Evolutionary conservation across 2,113 vertebrate genomes (phyloP).

Genomic region (Thryonomys swinderianus): DNA sequence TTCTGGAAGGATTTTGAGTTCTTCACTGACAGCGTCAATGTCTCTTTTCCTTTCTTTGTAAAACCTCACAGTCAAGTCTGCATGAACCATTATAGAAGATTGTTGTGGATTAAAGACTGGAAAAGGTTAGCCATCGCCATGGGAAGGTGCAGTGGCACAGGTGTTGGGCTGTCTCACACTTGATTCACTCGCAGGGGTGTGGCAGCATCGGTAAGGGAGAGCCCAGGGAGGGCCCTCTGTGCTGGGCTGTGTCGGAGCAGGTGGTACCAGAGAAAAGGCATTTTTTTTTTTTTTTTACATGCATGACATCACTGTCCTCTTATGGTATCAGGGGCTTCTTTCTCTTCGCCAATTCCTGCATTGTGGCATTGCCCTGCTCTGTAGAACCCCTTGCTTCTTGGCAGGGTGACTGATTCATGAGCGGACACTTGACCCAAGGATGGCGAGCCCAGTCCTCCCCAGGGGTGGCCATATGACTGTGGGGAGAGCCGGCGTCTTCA

Average conservation of each 20-base stretch:
- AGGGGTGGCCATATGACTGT: not conserved
- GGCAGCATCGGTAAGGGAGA: not conserved
- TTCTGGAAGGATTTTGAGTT: constrained; percentile 32
- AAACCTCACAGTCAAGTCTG: constrained; percentile 26
- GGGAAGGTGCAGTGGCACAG: not conserved
- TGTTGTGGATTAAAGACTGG: not conserved
- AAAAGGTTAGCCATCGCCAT: not conserved
- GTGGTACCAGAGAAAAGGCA: not conserved
- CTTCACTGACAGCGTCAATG: not conserved
- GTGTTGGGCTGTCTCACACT: not conserved
- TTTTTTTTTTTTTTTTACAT: not conserved
- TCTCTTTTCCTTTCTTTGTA: constrained; percentile 57
- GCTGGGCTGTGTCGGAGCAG: not conserved
- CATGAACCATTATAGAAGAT: constrained; percentile 56
- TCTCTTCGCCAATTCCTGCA: not conserved
- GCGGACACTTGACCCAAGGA: not conserved
- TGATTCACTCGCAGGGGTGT: not conserved
- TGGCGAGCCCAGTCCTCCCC: not conserved
- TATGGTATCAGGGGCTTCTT: not conserved
- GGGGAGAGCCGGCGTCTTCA: not conserved
- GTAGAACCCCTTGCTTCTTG: not conserved
- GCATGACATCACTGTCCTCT: not conserved
- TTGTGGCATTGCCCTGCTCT: not conserved
- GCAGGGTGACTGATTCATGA: not conserved
- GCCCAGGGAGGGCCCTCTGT: not conserved